A percentile compares a stretch with the other conserved stretches of the same genome.
Conservation (phyloP, 2,888 invertebrate genomes). For the Mythimna ferrago region DNA sequence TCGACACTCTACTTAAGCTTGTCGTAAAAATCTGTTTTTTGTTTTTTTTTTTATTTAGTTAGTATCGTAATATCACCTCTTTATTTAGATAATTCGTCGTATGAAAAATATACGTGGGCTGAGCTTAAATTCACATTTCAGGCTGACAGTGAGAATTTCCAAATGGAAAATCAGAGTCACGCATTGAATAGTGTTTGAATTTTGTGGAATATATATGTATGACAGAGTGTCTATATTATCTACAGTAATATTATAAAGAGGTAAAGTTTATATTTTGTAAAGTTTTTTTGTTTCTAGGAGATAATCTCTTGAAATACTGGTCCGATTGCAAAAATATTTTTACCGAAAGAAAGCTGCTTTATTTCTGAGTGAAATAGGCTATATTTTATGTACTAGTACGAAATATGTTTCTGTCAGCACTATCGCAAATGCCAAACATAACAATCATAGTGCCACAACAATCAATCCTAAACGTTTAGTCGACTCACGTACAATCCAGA, state of each 20-base stretch:
- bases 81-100: neutral
- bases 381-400: no score
- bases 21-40: neutral
- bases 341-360: no score
- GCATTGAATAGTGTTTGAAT: no score
- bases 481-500: conserved; percentile 20
- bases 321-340: no score
- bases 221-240: no score
- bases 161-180: neutral
- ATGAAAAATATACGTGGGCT: neutral
- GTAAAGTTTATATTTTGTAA: no score
- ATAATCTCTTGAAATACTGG: no score
- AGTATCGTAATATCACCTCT: neutral
- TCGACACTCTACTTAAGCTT: neutral
- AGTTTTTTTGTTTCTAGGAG: no score
- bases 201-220: neutral
- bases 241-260: no score
- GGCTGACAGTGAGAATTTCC: neutral
- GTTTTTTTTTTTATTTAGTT: neutral
- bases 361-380: no score
- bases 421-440: conserved; percentile 11
- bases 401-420: neutral
- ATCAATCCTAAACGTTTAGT: conserved; percentile 34
- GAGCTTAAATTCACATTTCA: neutral
- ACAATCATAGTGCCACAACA: conserved; percentile 20